Conservation (phyloP, 2,888 invertebrate species). For the Eutolmus rufibarbis region DNA sequence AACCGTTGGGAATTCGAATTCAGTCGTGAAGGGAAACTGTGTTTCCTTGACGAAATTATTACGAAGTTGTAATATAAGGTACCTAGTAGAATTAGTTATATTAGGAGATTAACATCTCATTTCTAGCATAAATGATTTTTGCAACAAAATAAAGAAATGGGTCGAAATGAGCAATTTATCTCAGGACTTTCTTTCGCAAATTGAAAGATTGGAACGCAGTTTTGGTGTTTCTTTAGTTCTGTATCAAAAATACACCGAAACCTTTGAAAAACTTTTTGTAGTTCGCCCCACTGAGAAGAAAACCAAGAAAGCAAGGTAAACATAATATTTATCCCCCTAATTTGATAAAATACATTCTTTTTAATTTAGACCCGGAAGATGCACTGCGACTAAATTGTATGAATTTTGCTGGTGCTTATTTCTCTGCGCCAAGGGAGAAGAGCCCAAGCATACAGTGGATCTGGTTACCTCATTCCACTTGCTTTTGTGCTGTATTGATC, state of each 20-base stretch:
- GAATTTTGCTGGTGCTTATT: conserved; percentile 95
- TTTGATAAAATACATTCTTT: not conserved
- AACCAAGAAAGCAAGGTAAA: conserved; percentile 58
- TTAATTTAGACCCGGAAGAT: conserved; percentile 72
- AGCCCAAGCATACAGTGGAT: conserved; percentile 87
- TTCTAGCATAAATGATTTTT: conserved; percentile 87
- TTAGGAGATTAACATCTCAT: not conserved
- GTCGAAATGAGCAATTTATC: conserved; percentile 91
- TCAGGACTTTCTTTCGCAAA: conserved; percentile 80
- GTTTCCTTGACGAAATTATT: conserved; percentile 90
- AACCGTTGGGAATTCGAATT: conserved; percentile 74
- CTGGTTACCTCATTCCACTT: conserved; percentile 94
- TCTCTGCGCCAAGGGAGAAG: conserved; percentile 86
- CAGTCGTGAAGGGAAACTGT: conserved; percentile 85
- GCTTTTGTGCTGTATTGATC: conserved; percentile 88
- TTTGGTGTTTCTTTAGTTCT: conserved; percentile 94
- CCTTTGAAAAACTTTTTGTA: conserved; percentile 86
- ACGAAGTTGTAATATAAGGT: conserved; percentile 88
- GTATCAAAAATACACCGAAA: conserved; percentile 88
- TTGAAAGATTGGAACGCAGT: conserved; percentile 84
- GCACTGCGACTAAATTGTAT: conserved; percentile 83
- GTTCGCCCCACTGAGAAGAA: conserved; percentile 64
- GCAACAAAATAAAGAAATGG: conserved; percentile 94
- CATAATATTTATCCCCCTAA: not conserved
- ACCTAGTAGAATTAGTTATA: not conserved